Evolutionary conservation across 2,113 vertebrate species (phyloP).

Genomic region (Clarias batrachus): DNA sequence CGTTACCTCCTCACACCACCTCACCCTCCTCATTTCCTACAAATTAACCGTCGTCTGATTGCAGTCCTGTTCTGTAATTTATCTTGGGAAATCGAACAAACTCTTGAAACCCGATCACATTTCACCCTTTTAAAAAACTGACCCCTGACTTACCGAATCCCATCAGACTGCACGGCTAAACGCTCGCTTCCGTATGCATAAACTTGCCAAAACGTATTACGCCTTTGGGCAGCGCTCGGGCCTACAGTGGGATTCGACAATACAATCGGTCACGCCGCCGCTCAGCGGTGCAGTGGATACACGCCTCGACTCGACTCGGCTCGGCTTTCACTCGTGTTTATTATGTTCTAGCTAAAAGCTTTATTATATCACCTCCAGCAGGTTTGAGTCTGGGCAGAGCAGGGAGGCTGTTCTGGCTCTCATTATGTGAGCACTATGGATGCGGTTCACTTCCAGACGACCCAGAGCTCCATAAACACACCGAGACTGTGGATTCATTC

Average conservation of each 20-base stretch:
- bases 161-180: not conserved
- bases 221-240: not conserved
- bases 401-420: not conserved
- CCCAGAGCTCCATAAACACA: conserved; percentile 52
- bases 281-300: not conserved
- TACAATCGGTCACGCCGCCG: not conserved
- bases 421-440: conserved; percentile 9
- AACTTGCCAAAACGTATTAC: not conserved
- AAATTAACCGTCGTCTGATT: not conserved
- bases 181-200: not conserved
- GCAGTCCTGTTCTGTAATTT: not conserved
- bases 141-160: not conserved
- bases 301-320: not conserved
- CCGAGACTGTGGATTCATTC: conserved; percentile 62
- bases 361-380: conserved; percentile 17
- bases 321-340: conserved; percentile 3
- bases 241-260: not conserved
- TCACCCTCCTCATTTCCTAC: not conserved
- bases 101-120: not conserved
- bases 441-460: conserved; percentile 10
- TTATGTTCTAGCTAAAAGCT: conserved; percentile 19
- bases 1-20: not conserved
- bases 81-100: not conserved
- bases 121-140: not conserved
- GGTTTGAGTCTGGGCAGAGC: not conserved